Evolutionary conservation across 2,113 vertebrate species (phyloP).

Genomic region (Panurus biarmicus): DNA sequence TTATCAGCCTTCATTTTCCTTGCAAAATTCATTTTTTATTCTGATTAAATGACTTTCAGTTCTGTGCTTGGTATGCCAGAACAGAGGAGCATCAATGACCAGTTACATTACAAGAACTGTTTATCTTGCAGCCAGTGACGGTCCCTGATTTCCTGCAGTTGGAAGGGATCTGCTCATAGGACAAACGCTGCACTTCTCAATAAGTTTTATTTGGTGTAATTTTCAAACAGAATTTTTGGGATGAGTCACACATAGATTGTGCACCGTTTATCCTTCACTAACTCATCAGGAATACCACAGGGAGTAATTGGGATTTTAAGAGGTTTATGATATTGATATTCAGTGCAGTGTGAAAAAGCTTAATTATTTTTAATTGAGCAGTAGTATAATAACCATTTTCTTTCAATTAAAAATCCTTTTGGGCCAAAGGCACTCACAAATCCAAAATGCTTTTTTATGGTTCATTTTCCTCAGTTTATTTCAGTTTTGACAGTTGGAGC

Average conservation of each 20-base stretch:
- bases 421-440: background rate
- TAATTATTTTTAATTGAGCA: constrained; percentile 24
- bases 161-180: background rate
- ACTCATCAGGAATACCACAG: constrained; percentile 8
- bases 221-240: background rate
- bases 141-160: background rate
- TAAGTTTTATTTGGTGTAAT: background rate
- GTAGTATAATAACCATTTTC: constrained; percentile 1
- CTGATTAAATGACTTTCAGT: background rate
- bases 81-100: background rate
- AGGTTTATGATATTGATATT: background rate
- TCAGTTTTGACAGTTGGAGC: background rate
- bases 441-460: background rate
- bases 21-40: background rate
- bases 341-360: background rate
- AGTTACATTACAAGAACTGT: background rate
- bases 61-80: background rate
- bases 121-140: background rate
- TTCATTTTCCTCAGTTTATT: constrained; percentile 26
- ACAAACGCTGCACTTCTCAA: background rate
- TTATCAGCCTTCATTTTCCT: background rate
- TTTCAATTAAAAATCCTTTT: background rate
- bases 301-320: background rate
- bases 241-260: background rate
- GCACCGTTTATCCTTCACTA: constrained; percentile 14